These are phyloP conservation scores for Formica aserva DNA, from an alignment of 2,888 invertebrate genomes.

Conservation along the genomic window DNA sequence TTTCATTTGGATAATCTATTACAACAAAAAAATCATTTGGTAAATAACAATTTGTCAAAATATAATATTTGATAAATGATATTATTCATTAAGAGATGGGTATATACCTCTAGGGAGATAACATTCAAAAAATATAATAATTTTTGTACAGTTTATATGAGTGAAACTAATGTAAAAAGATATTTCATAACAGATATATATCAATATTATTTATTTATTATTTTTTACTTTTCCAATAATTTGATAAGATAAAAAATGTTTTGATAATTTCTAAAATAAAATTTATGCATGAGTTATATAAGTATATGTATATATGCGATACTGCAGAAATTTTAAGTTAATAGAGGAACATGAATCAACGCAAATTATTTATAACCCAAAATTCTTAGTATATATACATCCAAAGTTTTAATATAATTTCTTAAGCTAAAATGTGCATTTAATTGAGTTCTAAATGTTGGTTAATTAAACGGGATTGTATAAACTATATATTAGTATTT, in stretches of 20 bases:
- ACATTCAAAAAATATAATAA: slow-evolving; percentile 14
- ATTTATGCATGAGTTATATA: not conserved
- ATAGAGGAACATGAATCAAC: not conserved
- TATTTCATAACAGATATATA: not conserved
- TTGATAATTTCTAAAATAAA: not conserved
- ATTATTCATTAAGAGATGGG: slow-evolving; percentile 30
- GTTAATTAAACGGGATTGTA: slow-evolving; percentile 23
- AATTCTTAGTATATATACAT: not conserved
- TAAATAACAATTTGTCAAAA: slow-evolving; percentile 42
- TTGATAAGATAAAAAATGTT: not conserved
- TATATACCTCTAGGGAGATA: not conserved
- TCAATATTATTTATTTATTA: not conserved
- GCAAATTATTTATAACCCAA: slow-evolving; percentile 3
- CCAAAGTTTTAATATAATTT: slow-evolving; percentile 32
- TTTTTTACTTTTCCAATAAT: not conserved
- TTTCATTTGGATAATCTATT: slow-evolving; percentile 20
- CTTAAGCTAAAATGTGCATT: not conserved
- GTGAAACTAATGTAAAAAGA: not conserved
- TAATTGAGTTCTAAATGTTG: slow-evolving; percentile 22
- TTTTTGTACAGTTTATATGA: not conserved
- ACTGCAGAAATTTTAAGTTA: not conserved
- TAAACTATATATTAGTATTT: slow-evolving; percentile 28
- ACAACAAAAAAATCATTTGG: not conserved
- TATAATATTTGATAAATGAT: slow-evolving; percentile 22
- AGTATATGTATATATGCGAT: not conserved